phyloP scores from a whole-genome alignment of 2,888 invertebrate genomes.

The Phaonia tiefii region DNA sequence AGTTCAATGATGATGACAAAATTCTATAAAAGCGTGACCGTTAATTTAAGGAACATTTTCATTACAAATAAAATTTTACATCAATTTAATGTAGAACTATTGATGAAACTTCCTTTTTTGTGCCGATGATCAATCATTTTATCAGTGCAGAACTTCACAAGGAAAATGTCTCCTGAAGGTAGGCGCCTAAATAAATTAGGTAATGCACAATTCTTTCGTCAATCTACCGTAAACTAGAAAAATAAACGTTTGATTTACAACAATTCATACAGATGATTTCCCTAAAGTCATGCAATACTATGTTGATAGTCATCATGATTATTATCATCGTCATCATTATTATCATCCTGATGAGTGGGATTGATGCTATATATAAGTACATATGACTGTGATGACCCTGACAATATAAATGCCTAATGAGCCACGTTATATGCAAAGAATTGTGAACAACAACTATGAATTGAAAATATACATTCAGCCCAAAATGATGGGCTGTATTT shows the following conservation, averaged over 20 bases:
- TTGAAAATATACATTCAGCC: slow-evolving; percentile 38
- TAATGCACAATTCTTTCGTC: too few relatives aligned
- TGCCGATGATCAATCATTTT: too few relatives aligned
- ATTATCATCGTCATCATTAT: background rate
- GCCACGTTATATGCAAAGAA: slow-evolving; percentile 15
- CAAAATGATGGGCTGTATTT: slow-evolving; percentile 30
- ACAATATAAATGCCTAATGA: slow-evolving; percentile 36
- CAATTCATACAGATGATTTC: slow-evolving; percentile 60
- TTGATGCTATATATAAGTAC: too few relatives aligned
- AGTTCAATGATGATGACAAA: too few relatives aligned
- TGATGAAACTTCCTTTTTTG: too few relatives aligned
- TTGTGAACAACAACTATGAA: background rate
- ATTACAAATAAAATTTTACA: too few relatives aligned
- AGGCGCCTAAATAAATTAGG: too few relatives aligned
- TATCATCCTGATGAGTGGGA: slow-evolving; percentile 28
- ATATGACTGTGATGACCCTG: slow-evolving; percentile 31
- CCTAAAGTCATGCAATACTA: slow-evolving; percentile 1
- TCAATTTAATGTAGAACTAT: too few relatives aligned
- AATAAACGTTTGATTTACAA: slow-evolving; percentile 56
- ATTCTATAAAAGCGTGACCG: too few relatives aligned
- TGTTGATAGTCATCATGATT: slow-evolving; percentile 24
- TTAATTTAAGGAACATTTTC: too few relatives aligned
- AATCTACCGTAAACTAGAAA: slow-evolving; percentile 55
- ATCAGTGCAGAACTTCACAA: too few relatives aligned
- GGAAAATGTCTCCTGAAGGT: too few relatives aligned